Base-by-base conservation (phyloP, 2,113 vertebrate species). In the Psephotus haematonotus region DNA sequence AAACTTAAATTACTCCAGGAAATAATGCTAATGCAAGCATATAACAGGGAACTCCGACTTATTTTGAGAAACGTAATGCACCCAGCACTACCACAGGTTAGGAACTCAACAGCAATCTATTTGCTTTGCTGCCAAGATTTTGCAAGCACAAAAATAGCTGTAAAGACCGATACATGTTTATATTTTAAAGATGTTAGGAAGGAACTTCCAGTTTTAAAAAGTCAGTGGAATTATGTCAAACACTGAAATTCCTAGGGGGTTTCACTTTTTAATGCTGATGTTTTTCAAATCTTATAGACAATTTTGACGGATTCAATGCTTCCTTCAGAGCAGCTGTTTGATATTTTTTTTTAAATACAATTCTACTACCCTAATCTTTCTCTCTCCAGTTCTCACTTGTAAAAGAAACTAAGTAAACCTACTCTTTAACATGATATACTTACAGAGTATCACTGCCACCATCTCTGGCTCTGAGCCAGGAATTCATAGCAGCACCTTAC, bases 381-480 rank as follows among this genome's bases (percentile, higher is more conserved):
- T 78, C 53, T 82, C 53, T 44, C 23, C 35, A 17, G 31, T 15
- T n/a, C 50, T 83, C n/a, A 37, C 74, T 78, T 50, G 60, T 47
- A 89, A 93, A 80, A 92, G 49, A 71, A 92, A 93, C 39, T 35
- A 74, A 86, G 46, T n/a, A 70, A 72, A 86, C 65, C 19, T 46
- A 23, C 37, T 85, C 67, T 52, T 28, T 53, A 59, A 87, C 50
- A 70, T 50, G 65, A 75, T 70, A 50, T 44, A 31, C 64, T 68
- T 68, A n/a, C n/a, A 62, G 39, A 88, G 60, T 67, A 93, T 74
- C 88, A 79, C 37, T 70, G 64, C 83, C 74, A 50, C 77, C 67
- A 15, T 75, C 82, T 39, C 84, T 96, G 91, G 92, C 93, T 93
- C 46, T 10, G 8, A 79, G 92, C 62, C 96, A 96, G 80, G 64